Evolutionary conservation across 2,797 vertebrate species (phyloP).

Genomic region (Leptatherina wallacei): DNA sequence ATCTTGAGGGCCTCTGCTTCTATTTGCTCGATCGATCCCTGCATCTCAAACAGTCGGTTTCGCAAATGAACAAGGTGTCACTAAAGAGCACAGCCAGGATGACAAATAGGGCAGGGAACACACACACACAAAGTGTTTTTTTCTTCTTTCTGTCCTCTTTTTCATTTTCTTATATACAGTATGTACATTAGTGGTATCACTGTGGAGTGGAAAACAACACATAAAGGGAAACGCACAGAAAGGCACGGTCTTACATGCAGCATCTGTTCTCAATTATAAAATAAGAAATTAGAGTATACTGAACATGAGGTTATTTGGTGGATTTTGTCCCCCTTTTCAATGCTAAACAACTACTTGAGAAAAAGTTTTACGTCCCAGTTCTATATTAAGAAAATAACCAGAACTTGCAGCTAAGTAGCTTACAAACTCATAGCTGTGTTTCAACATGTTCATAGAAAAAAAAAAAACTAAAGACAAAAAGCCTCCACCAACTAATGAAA

Average conservation of each 20-base stretch:
- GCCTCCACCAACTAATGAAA: background rate
- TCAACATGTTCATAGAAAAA: background rate
- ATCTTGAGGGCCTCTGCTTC: constrained; percentile 49
- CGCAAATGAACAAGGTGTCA: constrained; percentile 80
- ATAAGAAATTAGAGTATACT: background rate
- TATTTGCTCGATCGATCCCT: constrained; percentile 76
- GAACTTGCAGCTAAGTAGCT: background rate
- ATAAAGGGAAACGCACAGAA: constrained; percentile 11
- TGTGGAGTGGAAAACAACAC: constrained; percentile 13
- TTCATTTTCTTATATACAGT: background rate
- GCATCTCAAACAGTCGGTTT: constrained; percentile 75
- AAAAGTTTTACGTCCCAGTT: accelerated
- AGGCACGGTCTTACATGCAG: background rate
- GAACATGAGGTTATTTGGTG: background rate
- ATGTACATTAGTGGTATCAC: background rate
- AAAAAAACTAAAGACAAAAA: no score
- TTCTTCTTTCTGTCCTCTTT: background rate
- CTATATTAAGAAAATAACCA: background rate
- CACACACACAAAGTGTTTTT: constrained; percentile 17
- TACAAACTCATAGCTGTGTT: background rate
- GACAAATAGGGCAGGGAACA: constrained; percentile 67
- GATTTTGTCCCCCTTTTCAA: background rate
- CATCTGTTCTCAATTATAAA: background rate
- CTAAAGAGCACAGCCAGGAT: constrained; percentile 61
- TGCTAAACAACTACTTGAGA: background rate